These are phyloP conservation scores for Ptychochromis oligacanthus DNA, from an alignment of 2,113 vertebrate genomes.

Conservation along the genomic window DNA sequence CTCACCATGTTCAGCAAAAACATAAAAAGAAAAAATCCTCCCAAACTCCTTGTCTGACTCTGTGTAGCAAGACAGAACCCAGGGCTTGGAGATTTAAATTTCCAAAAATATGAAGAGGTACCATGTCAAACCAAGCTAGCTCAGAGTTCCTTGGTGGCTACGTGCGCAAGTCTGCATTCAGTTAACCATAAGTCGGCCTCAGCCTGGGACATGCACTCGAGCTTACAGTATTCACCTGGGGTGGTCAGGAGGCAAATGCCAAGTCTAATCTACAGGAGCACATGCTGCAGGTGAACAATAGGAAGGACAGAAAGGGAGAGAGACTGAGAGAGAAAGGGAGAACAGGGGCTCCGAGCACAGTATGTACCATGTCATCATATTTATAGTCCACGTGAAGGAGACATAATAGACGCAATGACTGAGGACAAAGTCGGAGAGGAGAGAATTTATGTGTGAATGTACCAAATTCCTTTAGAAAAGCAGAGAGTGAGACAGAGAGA, in stretches of 20 bases:
- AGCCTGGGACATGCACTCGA: slow-evolving; percentile 21
- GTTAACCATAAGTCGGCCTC: slow-evolving; percentile 44
- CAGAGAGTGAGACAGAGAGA: background rate
- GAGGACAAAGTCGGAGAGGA: slow-evolving; percentile 35
- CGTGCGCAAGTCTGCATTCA: slow-evolving; percentile 32
- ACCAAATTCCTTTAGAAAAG: slow-evolving; percentile 30
- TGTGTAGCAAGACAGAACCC: slow-evolving; percentile 51
- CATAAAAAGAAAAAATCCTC: slow-evolving; percentile 30
- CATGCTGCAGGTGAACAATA: slow-evolving; percentile 62
- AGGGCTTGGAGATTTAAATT: slow-evolving; percentile 50
- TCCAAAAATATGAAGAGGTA: slow-evolving; percentile 37
- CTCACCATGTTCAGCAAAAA: slow-evolving; percentile 32
- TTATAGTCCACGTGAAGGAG: slow-evolving; percentile 33
- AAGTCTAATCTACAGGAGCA: slow-evolving; percentile 63
- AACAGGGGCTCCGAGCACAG: slow-evolving; percentile 34
- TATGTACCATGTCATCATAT: slow-evolving; percentile 52
- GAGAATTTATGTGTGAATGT: slow-evolving; percentile 19
- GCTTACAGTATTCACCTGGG: slow-evolving; percentile 46
- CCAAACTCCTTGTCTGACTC: slow-evolving; percentile 42
- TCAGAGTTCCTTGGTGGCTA: slow-evolving; percentile 50
- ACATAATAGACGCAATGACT: slow-evolving; percentile 40
- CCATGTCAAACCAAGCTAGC: slow-evolving; percentile 35
- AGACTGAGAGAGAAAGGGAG: slow-evolving; percentile 20
- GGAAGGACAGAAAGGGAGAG: slow-evolving; percentile 8
- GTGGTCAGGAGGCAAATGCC: slow-evolving; percentile 44